These are phyloP conservation scores for Cantharis rustica DNA, from an alignment of 2,888 invertebrate species.

Conservation along the genomic window DNA sequence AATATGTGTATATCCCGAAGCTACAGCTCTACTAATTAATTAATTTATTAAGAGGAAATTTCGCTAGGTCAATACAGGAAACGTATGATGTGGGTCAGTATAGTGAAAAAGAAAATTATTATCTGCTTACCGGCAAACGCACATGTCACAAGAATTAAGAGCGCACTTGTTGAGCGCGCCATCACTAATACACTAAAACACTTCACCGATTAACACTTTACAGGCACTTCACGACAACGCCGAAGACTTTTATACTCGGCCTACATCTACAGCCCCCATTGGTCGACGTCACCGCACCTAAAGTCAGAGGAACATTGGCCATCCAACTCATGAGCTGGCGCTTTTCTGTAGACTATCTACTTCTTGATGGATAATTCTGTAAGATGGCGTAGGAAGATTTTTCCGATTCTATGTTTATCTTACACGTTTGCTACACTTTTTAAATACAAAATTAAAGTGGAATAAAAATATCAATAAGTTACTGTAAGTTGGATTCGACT, in stretches of 20 bases:
- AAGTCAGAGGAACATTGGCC: constrained; percentile 49
- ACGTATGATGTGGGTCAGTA: constrained; percentile 20
- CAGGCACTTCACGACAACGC: constrained; percentile 52
- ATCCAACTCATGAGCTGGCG: constrained; percentile 39
- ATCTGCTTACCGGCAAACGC: constrained; percentile 51
- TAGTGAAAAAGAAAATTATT: constrained; percentile 5
- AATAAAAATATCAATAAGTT: background rate
- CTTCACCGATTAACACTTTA: constrained; percentile 53
- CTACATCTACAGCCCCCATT: constrained; percentile 54
- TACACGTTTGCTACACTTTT: background rate
- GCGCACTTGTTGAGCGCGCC: constrained; percentile 52
- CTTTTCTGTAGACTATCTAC: constrained; percentile 39
- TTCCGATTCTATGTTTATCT: background rate
- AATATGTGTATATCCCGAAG: background rate
- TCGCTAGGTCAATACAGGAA: background rate
- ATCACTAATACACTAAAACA: constrained; percentile 51
- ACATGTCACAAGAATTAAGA: constrained; percentile 47
- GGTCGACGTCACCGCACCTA: constrained; percentile 50
- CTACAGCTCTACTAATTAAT: background rate
- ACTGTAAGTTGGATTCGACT: background rate
- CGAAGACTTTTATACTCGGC: constrained; percentile 56
- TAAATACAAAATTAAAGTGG: background rate
- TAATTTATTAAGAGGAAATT: background rate
- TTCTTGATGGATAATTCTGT: constrained; percentile 9
- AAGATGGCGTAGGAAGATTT: constrained; percentile 13